Evolutionary conservation across 35 echinoderm and acorn worm species (phyloP).

Genomic region (Acanthaster planci): DNA sequence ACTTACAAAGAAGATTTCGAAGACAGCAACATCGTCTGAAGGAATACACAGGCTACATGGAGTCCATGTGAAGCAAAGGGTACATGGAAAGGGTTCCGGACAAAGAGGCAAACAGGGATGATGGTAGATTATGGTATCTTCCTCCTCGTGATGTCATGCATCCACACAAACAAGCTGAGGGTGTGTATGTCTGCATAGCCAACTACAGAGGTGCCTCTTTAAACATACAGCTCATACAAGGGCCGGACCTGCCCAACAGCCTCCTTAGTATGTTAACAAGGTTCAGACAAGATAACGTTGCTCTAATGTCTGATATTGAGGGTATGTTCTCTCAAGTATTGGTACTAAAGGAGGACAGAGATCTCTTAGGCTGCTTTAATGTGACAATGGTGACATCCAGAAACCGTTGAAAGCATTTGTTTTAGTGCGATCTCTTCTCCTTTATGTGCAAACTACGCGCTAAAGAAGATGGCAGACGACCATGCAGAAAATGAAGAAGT

Average conservation of each 20-base stretch:
- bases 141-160: conserved; percentile 64
- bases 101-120: conserved; percentile 7
- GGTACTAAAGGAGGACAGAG: conserved; percentile 51
- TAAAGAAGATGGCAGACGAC: conserved; percentile 57
- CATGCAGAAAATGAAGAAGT: conserved; percentile 24
- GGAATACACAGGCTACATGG: conserved; percentile 50
- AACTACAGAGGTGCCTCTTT: conserved; percentile 59
- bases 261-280: conserved; percentile 59
- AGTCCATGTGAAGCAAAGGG: conserved; percentile 39
- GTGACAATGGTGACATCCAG: conserved; percentile 58
- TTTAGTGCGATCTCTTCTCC: conserved; percentile 75
- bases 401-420: conserved; percentile 48
- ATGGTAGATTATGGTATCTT: conserved; percentile 62
- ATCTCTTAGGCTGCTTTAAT: conserved; percentile 69
- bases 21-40: conserved; percentile 27
- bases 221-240: conserved; percentile 61
- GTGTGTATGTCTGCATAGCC: conserved; percentile 70
- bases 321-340: too few relatives aligned
- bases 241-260: conserved; percentile 72
- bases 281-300: conserved; percentile 58
- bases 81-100: conserved; percentile 48
- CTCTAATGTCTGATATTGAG: conserved; percentile 64
- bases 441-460: conserved; percentile 56
- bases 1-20: conserved; percentile 47
- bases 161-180: conserved; percentile 53